These are phyloP conservation scores for Congeria kusceri DNA, from an alignment of 2,888 invertebrate genomes.

Conservation along the genomic window DNA sequence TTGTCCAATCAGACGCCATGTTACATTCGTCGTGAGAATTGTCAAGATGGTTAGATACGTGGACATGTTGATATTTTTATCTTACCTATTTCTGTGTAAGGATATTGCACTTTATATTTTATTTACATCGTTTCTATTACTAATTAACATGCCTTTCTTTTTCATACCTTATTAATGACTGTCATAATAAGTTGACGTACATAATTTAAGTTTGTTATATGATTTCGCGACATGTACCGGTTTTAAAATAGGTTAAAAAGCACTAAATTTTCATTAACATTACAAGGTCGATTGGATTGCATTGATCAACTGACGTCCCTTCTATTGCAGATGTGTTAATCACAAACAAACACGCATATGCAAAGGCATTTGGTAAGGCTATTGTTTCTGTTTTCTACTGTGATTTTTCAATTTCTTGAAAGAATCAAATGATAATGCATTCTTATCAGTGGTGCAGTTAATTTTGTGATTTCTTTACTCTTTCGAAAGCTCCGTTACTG, in stretches of 20 bases:
- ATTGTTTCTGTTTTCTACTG: too few relatives aligned
- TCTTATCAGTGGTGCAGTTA: too few relatives aligned
- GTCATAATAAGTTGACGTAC: neutral
- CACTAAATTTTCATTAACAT: neutral
- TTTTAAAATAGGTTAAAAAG: neutral
- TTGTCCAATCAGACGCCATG: constrained; percentile 49
- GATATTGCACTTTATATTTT: too few relatives aligned
- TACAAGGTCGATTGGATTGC: too few relatives aligned
- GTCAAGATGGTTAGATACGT: constrained; percentile 50
- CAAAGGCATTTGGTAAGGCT: too few relatives aligned
- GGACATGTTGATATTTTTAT: constrained; percentile 16
- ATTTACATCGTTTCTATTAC: too few relatives aligned
- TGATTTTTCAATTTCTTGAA: too few relatives aligned
- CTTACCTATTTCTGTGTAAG: neutral
- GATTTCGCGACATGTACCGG: constrained; percentile 17
- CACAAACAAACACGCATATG: too few relatives aligned
- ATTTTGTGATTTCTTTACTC: too few relatives aligned
- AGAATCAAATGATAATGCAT: too few relatives aligned
- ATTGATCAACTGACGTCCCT: neutral
- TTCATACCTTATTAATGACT: too few relatives aligned
- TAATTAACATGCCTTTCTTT: too few relatives aligned
- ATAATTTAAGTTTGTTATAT: constrained; percentile 8
- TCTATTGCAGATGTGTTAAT: neutral
- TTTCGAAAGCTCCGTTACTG: neutral
- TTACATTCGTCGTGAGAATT: constrained; percentile 21